These are phyloP conservation scores for Pterocles gutturalis DNA, from an alignment of 2,113 vertebrate genomes.

Conservation along the genomic window DNA sequence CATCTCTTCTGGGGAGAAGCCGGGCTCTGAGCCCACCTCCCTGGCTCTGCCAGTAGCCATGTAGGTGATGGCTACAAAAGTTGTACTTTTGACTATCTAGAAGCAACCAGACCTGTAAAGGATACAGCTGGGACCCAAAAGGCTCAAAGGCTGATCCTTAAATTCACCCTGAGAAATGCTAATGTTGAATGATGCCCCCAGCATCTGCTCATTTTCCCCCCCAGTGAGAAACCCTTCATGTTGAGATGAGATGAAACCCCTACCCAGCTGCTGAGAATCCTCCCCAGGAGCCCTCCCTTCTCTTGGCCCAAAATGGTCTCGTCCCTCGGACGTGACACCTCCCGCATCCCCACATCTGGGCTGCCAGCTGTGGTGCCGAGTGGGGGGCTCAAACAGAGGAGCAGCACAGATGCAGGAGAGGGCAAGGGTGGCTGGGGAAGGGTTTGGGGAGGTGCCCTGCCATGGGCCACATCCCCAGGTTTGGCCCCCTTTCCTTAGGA, in stretches of 20 bases:
- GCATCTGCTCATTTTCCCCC: not conserved
- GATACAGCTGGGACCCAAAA: not conserved
- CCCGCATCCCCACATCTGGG: not conserved
- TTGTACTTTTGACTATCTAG: not conserved
- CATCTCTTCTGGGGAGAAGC: not conserved
- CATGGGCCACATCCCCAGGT: rapidly evolving
- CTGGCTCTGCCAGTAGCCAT: not conserved
- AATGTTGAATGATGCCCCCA: not conserved
- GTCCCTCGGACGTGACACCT: not conserved
- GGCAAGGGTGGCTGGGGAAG: too few species aligned
- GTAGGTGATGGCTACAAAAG: not conserved
- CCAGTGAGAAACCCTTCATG: not conserved
- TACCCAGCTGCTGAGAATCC: not conserved
- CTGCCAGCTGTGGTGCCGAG: not conserved
- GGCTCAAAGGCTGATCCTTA: not conserved
- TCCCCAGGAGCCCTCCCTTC: not conserved
- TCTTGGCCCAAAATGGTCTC: not conserved
- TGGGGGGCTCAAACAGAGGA: not conserved
- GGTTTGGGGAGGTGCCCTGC: not conserved
- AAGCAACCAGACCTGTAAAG: not conserved
- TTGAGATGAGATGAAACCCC: not conserved
- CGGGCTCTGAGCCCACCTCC: not conserved
- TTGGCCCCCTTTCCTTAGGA: not conserved
- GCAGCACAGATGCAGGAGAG: not conserved
- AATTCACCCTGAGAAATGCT: not conserved